Conservation (phyloP, 30 jellyfish, hydroid and myxozoan genomes). For the Hydra vulgaris region DNA sequence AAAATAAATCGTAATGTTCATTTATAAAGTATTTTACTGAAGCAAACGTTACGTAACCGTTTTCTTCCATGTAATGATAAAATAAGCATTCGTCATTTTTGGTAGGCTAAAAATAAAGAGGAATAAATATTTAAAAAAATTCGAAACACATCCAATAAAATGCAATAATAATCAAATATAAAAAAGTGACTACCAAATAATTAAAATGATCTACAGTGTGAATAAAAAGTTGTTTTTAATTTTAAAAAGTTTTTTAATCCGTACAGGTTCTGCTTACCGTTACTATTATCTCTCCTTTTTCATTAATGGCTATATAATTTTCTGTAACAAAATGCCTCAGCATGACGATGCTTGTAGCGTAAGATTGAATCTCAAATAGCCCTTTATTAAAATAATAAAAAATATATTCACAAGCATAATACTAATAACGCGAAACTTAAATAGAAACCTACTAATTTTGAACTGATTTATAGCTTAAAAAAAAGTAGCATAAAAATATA, state of each 20-base stretch:
- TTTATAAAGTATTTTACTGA: conserved; percentile 15
- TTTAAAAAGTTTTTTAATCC: too few species aligned
- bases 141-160: background rate
- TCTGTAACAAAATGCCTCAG: background rate
- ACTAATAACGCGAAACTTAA: too few species aligned
- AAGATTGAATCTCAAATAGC: background rate
- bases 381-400: background rate
- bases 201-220: too few species aligned
- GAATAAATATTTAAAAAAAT: too few species aligned
- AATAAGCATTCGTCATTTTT: background rate
- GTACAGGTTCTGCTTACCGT: background rate
- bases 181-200: too few species aligned
- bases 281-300: background rate
- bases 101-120: background rate
- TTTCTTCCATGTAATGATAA: conserved; percentile 1
- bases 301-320: background rate
- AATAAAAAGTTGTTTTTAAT: too few species aligned
- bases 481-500: too few species aligned
- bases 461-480: too few species aligned
- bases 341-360: background rate
- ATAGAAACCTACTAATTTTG: too few species aligned
- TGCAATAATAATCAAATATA: background rate
- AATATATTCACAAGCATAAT: background rate
- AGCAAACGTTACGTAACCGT: conserved; percentile 10
- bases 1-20: conserved; percentile 6